A percentile compares a stretch with the other conserved stretches of the same genome.
Conservation (phyloP, 2,113 vertebrate species). For the human (Homo sapiens) region DNA sequence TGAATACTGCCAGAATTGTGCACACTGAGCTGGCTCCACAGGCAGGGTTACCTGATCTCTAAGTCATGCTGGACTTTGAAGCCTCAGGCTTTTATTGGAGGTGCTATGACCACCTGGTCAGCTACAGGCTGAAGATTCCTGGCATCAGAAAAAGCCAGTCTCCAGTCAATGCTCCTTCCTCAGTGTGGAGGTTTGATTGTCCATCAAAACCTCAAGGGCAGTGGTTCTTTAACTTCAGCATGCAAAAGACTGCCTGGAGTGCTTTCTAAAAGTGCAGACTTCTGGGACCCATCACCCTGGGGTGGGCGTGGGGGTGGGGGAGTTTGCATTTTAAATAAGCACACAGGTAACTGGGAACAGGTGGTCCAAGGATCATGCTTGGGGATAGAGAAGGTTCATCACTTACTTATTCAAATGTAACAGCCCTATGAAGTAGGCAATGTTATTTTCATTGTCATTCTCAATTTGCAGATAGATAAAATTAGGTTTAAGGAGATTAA, state of each 20-base stretch:
- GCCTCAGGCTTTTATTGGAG: not conserved
- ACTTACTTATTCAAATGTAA: not conserved
- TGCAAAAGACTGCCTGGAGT: not conserved
- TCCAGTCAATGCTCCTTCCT: not conserved
- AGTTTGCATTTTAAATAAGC: not conserved
- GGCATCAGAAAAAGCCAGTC: slow-evolving; percentile 3
- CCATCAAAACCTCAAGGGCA: not conserved
- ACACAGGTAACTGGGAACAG: not conserved
- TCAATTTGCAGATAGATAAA: not conserved
- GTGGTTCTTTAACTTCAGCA: not conserved
- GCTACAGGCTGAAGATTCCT: not conserved
- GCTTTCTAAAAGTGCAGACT: not conserved
- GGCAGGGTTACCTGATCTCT: no score
- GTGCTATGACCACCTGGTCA: not conserved
- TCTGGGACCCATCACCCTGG: not conserved
- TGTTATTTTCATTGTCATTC: not conserved
- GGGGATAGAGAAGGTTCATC: not conserved
- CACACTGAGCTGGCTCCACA: not conserved
- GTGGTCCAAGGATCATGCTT: not conserved
- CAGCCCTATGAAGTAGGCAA: not conserved
- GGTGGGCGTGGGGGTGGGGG: not conserved
- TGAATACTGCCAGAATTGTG: not conserved
- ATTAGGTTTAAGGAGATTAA: not conserved
- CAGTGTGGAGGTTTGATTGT: not conserved
- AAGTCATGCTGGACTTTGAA: not conserved